Evolutionary conservation across 1,140 invertebrate genomes (phyloP).

Genomic region (Hycleus phaleratus): DNA sequence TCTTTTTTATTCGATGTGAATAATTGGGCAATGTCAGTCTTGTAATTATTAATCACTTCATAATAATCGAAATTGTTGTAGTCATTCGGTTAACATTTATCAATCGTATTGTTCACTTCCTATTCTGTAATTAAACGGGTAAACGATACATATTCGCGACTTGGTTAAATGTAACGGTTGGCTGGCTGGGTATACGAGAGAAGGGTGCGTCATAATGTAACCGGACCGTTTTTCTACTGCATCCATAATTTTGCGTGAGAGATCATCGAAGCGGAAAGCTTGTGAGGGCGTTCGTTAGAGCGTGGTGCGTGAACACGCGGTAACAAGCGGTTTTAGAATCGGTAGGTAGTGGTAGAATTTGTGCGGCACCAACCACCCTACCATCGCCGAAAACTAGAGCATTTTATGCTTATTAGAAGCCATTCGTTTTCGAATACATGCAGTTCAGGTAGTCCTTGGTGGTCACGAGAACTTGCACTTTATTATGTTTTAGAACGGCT

Average conservation of each 20-base stretch:
- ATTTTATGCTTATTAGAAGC: conserved; percentile 17
- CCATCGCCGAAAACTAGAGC: conserved; percentile 9
- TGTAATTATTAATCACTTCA: too few species aligned
- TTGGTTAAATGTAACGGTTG: too few species aligned
- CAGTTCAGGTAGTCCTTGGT: conserved; percentile 2
- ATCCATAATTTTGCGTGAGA: conserved; percentile 22
- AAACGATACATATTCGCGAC: too few species aligned
- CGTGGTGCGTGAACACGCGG: conserved; percentile 22
- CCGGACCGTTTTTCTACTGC: conserved; percentile 18
- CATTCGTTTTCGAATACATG: conserved; percentile 1
- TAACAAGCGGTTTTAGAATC: conserved; percentile 20
- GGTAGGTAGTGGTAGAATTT: neutral
- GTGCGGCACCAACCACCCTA: neutral
- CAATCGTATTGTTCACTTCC: too few species aligned
- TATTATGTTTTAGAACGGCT: conserved; percentile 1
- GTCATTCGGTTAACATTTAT: too few species aligned
- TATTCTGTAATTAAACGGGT: too few species aligned
- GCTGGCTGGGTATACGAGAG: too few species aligned
- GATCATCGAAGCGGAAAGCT: conserved; percentile 17
- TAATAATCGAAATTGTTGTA: too few species aligned
- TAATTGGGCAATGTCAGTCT: too few species aligned
- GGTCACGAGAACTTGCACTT: conserved; percentile 9
- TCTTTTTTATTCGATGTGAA: too few species aligned
- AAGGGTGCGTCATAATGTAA: conserved; percentile 9
- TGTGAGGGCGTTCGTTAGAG: conserved; percentile 16